These are phyloP conservation scores for Oligia strigilis DNA, from an alignment of 2,888 invertebrate species.

Conservation along the genomic window DNA sequence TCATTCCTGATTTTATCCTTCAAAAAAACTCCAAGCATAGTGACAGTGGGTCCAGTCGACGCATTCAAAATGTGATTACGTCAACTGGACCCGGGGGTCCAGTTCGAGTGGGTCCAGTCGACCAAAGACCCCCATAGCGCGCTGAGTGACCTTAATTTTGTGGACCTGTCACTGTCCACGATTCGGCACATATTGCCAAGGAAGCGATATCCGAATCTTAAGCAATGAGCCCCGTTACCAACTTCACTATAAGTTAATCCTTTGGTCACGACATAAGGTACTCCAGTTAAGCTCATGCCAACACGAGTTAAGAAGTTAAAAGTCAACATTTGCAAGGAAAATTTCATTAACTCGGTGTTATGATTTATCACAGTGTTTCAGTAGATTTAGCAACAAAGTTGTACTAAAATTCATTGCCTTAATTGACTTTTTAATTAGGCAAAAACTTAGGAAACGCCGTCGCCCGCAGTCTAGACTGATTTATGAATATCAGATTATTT, in stretches of 20 bases:
- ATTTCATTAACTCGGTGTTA: slow-evolving; percentile 60
- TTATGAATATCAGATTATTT: slow-evolving; percentile 63
- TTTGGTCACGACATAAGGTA: background rate
- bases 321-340: slow-evolving; percentile 45
- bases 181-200: background rate
- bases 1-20: too few relatives aligned
- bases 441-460: slow-evolving; percentile 72
- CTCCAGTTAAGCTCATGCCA: background rate
- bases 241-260: background rate
- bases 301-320: slow-evolving; percentile 20
- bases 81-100: too few relatives aligned
- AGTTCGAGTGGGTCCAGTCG: too few relatives aligned
- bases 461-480: slow-evolving; percentile 67
- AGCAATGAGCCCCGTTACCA: background rate
- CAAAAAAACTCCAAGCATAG: too few relatives aligned
- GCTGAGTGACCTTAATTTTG: background rate
- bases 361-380: slow-evolving; percentile 65
- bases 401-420: slow-evolving; percentile 68
- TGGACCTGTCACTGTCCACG: background rate
- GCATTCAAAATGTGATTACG: too few relatives aligned
- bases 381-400: slow-evolving; percentile 68
- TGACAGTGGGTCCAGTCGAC: too few relatives aligned
- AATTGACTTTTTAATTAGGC: slow-evolving; percentile 82
- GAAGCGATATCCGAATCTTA: background rate
- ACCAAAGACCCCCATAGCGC: background rate